Conservation (phyloP, 2,113 vertebrate genomes). For the Brachionichthys hirsutus region DNA sequence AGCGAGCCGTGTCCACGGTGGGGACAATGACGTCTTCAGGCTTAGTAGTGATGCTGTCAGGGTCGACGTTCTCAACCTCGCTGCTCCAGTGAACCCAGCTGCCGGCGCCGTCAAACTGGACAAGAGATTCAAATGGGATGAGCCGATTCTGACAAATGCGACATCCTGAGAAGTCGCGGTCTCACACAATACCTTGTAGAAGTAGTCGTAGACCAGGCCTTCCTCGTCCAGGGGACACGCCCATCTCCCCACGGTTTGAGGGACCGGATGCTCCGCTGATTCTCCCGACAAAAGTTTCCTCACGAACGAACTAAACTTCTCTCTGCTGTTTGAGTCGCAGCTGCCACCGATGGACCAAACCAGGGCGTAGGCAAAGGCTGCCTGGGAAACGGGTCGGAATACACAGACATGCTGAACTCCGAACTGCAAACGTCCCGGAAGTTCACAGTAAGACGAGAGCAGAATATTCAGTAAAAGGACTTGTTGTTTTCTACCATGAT, state of each 20-base stretch:
- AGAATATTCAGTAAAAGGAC: no score
- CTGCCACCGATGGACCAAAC: constrained; percentile 92
- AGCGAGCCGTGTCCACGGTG: constrained; percentile 89
- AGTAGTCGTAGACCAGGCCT: constrained; percentile 91
- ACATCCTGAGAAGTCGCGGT: constrained; percentile 2
- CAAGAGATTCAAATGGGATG: constrained; percentile 36
- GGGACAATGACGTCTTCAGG: constrained; percentile 90
- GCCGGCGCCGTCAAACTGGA: constrained; percentile 87
- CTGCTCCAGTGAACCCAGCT: constrained; percentile 92
- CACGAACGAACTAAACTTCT: constrained; percentile 84
- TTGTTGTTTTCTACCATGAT: no score
- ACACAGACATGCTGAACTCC: not conserved
- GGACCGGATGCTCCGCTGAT: constrained; percentile 72
- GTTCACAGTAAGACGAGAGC: not conserved
- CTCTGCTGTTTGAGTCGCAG: constrained; percentile 85
- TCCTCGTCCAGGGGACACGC: constrained; percentile 88
- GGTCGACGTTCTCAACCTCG: constrained; percentile 78
- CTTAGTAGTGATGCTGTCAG: constrained; percentile 71
- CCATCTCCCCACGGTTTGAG: constrained; percentile 84
- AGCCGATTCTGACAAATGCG: constrained; percentile 14
- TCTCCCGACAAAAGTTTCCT: constrained; percentile 75
- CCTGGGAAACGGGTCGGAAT: constrained; percentile 68
- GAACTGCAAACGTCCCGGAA: no score
- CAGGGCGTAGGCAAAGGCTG: constrained; percentile 87
- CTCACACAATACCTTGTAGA: constrained; percentile 84